Evolutionary conservation across 1,140 invertebrate species (phyloP).

Genomic region (Drosophila repletoides): DNA sequence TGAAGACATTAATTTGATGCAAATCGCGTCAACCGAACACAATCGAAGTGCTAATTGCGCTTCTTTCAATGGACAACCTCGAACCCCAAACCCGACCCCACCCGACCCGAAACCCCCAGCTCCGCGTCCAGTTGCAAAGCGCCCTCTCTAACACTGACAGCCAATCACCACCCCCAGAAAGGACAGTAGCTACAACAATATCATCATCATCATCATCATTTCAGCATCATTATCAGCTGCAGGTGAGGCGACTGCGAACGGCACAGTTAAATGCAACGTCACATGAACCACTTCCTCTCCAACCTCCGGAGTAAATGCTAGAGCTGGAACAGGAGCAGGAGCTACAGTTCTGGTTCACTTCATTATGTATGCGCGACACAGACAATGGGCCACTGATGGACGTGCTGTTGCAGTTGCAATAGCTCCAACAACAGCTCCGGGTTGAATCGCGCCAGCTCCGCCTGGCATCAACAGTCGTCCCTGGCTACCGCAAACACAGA

Average conservation of each 20-base stretch:
- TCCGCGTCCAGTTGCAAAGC: neutral
- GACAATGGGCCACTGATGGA: conserved; percentile 78
- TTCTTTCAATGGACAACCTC: conserved; percentile 64
- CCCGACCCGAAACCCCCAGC: neutral
- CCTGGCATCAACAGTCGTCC: conserved; percentile 17
- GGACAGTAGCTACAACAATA: conserved; percentile 28
- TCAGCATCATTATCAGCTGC: neutral
- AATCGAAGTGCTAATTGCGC: conserved; percentile 80
- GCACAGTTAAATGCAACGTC: conserved; percentile 27
- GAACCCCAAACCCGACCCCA: neutral
- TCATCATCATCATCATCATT: conserved; percentile 8
- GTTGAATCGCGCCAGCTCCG: conserved; percentile 2
- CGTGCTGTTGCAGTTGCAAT: conserved; percentile 58
- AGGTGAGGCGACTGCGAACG: conserved; percentile 2
- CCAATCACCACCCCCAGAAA: conserved; percentile 46
- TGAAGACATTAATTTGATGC: conserved; percentile 81
- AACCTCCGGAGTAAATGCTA: conserved; percentile 23
- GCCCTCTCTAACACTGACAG: conserved; percentile 31
- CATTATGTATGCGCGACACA: conserved; percentile 79
- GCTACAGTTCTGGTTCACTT: conserved; percentile 46
- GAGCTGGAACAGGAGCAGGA: neutral
- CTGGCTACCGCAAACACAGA: conserved; percentile 49
- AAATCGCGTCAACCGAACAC: conserved; percentile 76
- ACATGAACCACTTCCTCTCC: too few species aligned
- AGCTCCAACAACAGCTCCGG: conserved; percentile 2